phyloP scores from a whole-genome alignment of 92 coral and sea anemone genomes.

The Micromussa lordhowensis region DNA sequence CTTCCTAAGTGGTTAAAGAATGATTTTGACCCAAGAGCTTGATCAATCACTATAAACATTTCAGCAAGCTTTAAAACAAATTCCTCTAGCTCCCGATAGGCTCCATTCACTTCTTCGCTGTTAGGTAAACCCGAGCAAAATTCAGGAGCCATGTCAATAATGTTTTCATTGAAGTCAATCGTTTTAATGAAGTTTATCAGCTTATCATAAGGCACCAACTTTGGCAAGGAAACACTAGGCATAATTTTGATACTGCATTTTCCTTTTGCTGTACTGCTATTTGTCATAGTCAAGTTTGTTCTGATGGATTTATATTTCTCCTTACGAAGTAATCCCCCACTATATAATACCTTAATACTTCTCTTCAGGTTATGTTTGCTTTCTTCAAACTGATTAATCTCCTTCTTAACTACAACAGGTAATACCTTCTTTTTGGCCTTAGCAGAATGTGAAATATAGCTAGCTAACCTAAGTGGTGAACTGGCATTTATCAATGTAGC shows the following conservation, averaged over 20 bases:
- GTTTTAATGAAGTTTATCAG: conserved; percentile 43
- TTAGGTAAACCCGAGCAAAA: conserved; percentile 36
- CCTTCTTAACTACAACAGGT: conserved; percentile 59
- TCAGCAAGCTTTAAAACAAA: conserved; percentile 30
- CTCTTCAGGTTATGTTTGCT: conserved; percentile 52
- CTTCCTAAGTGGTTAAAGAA: conserved; percentile 32
- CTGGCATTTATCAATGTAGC: conserved; percentile 61
- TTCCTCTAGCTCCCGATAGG: conserved; percentile 41
- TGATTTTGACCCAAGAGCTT: conserved; percentile 36
- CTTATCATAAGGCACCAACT: conserved; percentile 57
- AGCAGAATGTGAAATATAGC: conserved; percentile 51
- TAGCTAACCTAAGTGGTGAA: conserved; percentile 54
- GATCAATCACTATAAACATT: conserved; percentile 45
- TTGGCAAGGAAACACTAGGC: conserved; percentile 31
- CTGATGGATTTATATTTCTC: conserved; percentile 71
- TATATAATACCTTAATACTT: conserved; percentile 58
- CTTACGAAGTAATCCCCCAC: conserved; percentile 65
- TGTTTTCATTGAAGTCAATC: conserved; percentile 24
- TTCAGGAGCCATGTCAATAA: conserved; percentile 35
- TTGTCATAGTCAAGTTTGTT: conserved; percentile 37
- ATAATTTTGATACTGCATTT: conserved; percentile 31
- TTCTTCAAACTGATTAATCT: conserved; percentile 47
- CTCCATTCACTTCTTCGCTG: conserved; percentile 44
- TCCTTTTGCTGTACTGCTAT: conserved; percentile 7
- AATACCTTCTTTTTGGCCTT: conserved; percentile 52